Evolutionary conservation across 2,797 vertebrate species (phyloP).

Genomic region (Eidolon dupreanum): DNA sequence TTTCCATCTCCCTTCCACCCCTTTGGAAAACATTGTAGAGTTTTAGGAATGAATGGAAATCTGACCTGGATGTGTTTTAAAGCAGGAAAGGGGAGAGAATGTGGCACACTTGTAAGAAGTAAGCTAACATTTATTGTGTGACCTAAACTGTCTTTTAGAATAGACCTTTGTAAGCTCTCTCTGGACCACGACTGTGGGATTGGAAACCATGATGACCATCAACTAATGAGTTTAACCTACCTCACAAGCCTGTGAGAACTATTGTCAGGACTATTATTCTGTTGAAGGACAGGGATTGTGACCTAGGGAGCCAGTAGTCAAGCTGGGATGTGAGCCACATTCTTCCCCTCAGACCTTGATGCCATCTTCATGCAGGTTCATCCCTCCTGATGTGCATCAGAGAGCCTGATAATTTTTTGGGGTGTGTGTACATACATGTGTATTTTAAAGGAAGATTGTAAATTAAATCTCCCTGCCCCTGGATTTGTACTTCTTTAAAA

Average conservation of each 20-base stretch:
- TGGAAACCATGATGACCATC: background rate
- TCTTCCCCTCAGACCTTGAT: background rate
- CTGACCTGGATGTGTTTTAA: background rate
- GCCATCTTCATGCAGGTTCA: background rate
- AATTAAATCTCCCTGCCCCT: background rate
- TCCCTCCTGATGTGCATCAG: background rate
- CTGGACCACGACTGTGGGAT: background rate
- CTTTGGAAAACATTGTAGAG: background rate
- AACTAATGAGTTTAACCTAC: background rate
- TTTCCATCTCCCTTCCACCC: background rate
- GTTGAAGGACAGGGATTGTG: background rate
- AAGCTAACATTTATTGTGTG: background rate
- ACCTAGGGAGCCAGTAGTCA: background rate
- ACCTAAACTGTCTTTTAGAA: background rate
- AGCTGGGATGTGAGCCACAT: background rate
- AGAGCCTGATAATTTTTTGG: background rate
- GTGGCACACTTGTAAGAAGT: background rate
- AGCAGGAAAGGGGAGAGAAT: background rate
- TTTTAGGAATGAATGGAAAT: background rate
- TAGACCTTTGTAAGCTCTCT: background rate
- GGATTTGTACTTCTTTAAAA: background rate
- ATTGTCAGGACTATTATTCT: background rate
- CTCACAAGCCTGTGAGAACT: constrained; percentile 11
- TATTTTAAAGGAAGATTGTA: background rate
- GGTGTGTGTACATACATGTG: background rate